Conservation (phyloP, 2,888 invertebrate genomes). For the Drosophila quasianomalipes region DNA sequence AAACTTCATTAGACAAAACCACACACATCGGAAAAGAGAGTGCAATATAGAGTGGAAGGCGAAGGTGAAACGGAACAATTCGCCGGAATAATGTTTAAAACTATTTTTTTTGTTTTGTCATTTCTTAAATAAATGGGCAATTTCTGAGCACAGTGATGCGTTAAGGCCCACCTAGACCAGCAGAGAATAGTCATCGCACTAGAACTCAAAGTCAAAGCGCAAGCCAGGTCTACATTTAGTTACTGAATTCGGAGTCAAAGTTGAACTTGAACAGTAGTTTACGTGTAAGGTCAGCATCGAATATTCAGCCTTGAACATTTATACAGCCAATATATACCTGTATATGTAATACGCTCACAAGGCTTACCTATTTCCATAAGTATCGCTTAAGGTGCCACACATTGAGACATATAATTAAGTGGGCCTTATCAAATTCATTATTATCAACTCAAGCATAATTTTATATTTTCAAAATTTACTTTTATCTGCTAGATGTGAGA, state of each 20-base stretch:
- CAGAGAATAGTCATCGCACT: conserved; percentile 34
- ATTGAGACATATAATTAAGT: neutral
- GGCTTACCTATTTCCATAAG: neutral
- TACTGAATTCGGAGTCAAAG: neutral
- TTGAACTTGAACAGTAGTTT: conserved; percentile 6
- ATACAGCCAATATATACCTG: conserved; percentile 6
- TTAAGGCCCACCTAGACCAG: conserved; percentile 42
- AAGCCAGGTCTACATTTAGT: neutral
- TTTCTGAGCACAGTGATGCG: conserved; percentile 76
- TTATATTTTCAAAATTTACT: neutral
- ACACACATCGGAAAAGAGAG: neutral
- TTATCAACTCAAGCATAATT: neutral
- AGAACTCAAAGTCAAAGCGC: conserved; percentile 7
- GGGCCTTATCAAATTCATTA: neutral
- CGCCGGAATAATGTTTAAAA: conserved; percentile 61
- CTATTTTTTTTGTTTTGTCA: conserved; percentile 10
- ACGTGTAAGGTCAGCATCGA: neutral
- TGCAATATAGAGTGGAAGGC: neutral
- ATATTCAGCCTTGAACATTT: conserved; percentile 7
- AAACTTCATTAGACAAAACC: conserved; percentile 52
- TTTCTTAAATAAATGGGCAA: conserved; percentile 65
- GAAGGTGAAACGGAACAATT: conserved; percentile 49
- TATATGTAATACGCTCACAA: neutral
- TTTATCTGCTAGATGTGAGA: neutral
- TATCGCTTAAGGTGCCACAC: neutral